Conservation (phyloP, 2,888 invertebrate species). For the Chorisops tibialis region DNA sequence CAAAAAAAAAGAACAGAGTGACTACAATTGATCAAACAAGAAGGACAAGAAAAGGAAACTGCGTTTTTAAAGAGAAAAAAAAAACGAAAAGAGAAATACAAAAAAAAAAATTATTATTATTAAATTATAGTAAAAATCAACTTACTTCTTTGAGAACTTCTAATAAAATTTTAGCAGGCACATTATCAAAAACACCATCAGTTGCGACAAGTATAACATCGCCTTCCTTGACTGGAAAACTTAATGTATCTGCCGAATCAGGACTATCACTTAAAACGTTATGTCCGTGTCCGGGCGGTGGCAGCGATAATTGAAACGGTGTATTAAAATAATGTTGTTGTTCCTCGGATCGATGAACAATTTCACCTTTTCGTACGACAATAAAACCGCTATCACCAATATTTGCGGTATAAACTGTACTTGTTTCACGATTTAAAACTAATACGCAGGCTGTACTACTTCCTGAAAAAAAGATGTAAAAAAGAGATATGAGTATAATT, state of each 20-base stretch:
- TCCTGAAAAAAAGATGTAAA: conserved; percentile 56
- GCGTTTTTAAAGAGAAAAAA: no score
- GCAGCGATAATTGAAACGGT: conserved; percentile 92
- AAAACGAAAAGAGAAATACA: no score
- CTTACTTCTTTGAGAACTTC: conserved; percentile 73
- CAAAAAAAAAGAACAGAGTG: no score
- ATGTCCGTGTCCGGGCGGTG: conserved; percentile 84
- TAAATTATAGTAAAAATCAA: conserved; percentile 3
- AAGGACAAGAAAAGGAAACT: no score
- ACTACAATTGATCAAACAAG: no score
- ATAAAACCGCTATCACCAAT: conserved; percentile 99
- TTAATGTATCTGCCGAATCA: conserved; percentile 83
- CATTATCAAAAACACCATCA: conserved; percentile 98
- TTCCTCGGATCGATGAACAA: conserved; percentile 91
- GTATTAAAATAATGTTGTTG: conserved; percentile 99
- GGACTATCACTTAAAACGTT: conserved; percentile 91
- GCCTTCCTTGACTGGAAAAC: conserved; percentile 83
- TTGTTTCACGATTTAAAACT: conserved; percentile 84
- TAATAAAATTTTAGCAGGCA: conserved; percentile 85
- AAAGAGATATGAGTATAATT: not conserved
- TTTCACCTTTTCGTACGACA: conserved; percentile 79
- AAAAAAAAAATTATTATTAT: no score
- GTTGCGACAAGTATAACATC: conserved; percentile 94
- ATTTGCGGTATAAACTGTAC: conserved; percentile 91
- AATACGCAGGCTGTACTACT: conserved; percentile 98